phyloP scores from a whole-genome alignment of 1,140 invertebrate species.

The Pseudachorutes palmiensis region DNA sequence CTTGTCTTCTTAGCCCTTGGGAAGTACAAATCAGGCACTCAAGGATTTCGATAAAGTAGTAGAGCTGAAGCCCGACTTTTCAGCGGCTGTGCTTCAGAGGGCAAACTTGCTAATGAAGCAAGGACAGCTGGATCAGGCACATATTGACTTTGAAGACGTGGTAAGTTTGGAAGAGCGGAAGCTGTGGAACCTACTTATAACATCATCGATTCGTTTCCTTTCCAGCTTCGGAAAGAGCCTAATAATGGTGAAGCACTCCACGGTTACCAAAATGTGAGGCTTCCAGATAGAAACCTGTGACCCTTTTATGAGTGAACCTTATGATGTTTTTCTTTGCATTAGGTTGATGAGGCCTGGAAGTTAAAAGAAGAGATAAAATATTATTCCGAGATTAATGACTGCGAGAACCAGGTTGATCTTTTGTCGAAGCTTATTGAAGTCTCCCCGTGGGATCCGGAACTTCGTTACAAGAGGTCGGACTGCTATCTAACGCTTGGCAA shows the following conservation, averaged over 20 bases:
- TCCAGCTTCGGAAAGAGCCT: constrained; percentile 64
- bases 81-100: constrained; percentile 75
- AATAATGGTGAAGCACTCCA: constrained; percentile 65
- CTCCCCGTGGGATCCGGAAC: constrained; percentile 76
- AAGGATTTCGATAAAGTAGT: constrained; percentile 87
- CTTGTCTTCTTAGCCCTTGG: constrained; percentile 94
- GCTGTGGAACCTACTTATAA: constrained; percentile 1
- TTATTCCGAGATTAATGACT: constrained; percentile 58
- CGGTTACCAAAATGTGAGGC: constrained; percentile 49
- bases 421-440: constrained; percentile 69
- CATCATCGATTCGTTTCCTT: constrained; percentile 29
- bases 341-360: constrained; percentile 55
- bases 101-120: constrained; percentile 82
- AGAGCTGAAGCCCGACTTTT: constrained; percentile 90
- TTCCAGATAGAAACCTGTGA: no score
- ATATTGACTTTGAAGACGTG: constrained; percentile 71
- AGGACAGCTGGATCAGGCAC: constrained; percentile 71
- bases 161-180: constrained; percentile 53
- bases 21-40: constrained; percentile 88
- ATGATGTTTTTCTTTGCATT: constrained; percentile 44
- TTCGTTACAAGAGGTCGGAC: constrained; percentile 78
- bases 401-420: constrained; percentile 58
- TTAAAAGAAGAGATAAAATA: constrained; percentile 59
- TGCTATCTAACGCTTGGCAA: constrained; percentile 73
- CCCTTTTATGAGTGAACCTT: neutral